Evolutionary conservation across 2,797 vertebrate genomes (phyloP), one percentile per base, ranked within the genome.

Genomic region (Luscinia megarhynchos): DNA sequence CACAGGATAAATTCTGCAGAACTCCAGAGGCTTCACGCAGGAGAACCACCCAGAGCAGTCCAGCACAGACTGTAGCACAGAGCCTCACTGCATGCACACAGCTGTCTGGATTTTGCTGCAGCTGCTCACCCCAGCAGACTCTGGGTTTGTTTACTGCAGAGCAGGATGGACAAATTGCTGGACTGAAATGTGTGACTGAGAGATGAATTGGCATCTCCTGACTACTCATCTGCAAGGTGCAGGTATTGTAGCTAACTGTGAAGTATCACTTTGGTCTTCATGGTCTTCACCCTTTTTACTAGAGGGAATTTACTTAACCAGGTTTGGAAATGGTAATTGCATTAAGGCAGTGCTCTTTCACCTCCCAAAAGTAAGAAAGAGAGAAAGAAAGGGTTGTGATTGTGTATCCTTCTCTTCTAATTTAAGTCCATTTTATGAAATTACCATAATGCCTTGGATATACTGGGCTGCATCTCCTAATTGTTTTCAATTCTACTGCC

Each of bases 181-280:
- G 36, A 38, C 29, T 58, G 62, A 87, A 89, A 40, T 30, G 6
- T 58, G 48, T 67, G 55, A 20, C 26, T 43, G n/a, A 82, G 67
- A 36, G 48, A 41, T 8, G 26, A 70, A 84, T 67, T 62, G 67
- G 29, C 21, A 27, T 34, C 53, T 77, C 48, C 55, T 66, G 48
- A 61, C 7, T 23, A 5, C 29, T 36, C 4, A 2, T 66, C 57
- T 74, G 76, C 27, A 62, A 81, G 40, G 29, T 84, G 30, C 15
- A 70, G 38, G 15, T 19, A 11, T 12, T 63, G 26, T 14, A 38
- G 0, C 0, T 55, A 58, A 78, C 9, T 76, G 15, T 2, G 1
- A 53, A 70, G 16, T n/a, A 57, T 4, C 26, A 3, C 29, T 70
- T 30, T 14, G 7, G 7, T 51, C 26, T 89, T 67, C 11, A 3